A percentile compares a stretch with the other conserved stretches of the same genome.
Evolutionary conservation across 2,797 vertebrate species (phyloP).

Genomic region (Melanotaenia maccullochi): DNA sequence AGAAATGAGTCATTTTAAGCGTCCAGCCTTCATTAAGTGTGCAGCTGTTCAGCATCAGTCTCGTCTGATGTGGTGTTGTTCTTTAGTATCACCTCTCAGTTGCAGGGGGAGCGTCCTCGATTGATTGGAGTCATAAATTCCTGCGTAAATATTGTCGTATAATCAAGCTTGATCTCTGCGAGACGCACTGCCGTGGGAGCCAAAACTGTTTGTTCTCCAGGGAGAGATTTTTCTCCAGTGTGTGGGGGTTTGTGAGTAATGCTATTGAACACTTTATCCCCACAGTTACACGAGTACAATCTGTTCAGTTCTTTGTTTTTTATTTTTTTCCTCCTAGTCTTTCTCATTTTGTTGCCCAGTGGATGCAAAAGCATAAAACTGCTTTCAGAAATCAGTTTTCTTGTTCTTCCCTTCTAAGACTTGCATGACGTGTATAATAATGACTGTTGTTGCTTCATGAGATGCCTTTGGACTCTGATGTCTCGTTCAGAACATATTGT

Average conservation of each 20-base stretch:
- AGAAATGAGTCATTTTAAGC: too few relatives aligned
- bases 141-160: conserved; percentile 29
- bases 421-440: neutral
- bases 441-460: neutral
- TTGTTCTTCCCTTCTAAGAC: neutral
- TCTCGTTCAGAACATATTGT: neutral
- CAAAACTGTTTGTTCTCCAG: conserved; percentile 33
- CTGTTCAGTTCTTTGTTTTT: conserved; percentile 19
- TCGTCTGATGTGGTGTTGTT: neutral
- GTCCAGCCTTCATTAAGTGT: neutral
- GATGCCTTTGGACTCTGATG: neutral
- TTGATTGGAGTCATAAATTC: conserved; percentile 8
- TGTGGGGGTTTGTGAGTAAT: conserved; percentile 35
- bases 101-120: neutral
- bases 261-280: conserved; percentile 55
- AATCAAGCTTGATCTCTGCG: conserved; percentile 11
- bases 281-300: conserved; percentile 35
- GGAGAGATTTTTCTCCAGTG: conserved; percentile 12
- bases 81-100: neutral
- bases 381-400: neutral
- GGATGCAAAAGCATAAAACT: conserved; percentile 9
- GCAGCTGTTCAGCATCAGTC: neutral
- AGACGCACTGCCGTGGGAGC: conserved; percentile 16
- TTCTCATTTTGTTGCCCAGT: conserved; percentile 5
- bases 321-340: too few relatives aligned